These are phyloP conservation scores for Melopsittacus undulatus DNA, from an alignment of 2,797 vertebrate genomes.

Conservation along the genomic window DNA sequence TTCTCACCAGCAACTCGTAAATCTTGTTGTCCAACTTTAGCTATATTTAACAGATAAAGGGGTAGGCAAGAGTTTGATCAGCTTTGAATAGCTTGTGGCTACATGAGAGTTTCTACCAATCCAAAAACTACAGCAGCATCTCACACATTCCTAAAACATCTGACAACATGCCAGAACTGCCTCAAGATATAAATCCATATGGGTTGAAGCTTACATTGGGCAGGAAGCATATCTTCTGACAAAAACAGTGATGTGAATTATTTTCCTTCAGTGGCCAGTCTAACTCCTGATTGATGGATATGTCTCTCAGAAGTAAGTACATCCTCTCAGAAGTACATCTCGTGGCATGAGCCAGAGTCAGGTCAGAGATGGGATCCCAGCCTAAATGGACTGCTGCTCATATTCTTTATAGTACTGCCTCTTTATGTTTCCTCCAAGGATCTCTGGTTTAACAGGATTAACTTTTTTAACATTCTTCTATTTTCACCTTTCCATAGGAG, in stretches of 20 bases:
- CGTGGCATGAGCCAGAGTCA: not conserved
- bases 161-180: not conserved
- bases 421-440: not conserved
- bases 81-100: not conserved
- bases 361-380: not conserved
- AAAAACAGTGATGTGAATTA: not conserved
- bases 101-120: not conserved
- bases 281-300: not conserved
- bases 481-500: not conserved
- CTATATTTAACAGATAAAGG: not conserved
- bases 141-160: not conserved
- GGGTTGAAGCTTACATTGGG: not conserved
- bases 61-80: not conserved
- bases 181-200: not conserved
- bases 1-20: not conserved
- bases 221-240: not conserved
- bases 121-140: not conserved
- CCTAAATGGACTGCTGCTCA: not conserved
- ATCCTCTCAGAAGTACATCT: not conserved
- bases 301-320: not conserved
- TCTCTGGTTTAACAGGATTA: not conserved
- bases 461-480: not conserved
- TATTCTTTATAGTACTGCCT: not conserved
- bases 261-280: not conserved
- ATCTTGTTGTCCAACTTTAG: not conserved